A percentile compares a stretch with the other conserved stretches of the same genome.
Evolutionary conservation across 1,140 invertebrate genomes (phyloP).

Genomic region (Chlorops oryzae): DNA sequence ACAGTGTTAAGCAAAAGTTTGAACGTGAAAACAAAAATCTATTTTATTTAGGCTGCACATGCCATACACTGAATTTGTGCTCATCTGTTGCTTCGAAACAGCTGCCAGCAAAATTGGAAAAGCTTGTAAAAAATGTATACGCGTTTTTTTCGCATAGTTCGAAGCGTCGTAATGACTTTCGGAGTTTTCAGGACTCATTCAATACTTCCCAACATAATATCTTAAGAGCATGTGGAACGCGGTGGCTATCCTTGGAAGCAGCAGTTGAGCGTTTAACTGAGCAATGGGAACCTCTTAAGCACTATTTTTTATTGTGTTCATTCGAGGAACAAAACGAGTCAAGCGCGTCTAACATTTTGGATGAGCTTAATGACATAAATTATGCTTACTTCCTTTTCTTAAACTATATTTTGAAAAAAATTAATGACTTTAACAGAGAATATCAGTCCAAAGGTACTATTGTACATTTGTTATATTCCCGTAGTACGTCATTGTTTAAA

Average conservation of each 20-base stretch:
- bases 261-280: not conserved
- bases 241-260: not conserved
- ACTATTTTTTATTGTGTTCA: not conserved
- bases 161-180: not conserved
- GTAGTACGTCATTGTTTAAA: too few relatives aligned
- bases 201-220: not conserved
- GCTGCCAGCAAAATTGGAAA: not conserved
- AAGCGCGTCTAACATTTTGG: not conserved
- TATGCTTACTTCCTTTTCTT: not conserved
- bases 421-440: not conserved
- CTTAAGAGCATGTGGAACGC: not conserved
- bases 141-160: not conserved
- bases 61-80: not conserved
- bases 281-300: not conserved
- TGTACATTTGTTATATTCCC: too few relatives aligned
- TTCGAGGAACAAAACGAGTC: not conserved
- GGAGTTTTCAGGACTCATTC: not conserved
- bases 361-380: not conserved
- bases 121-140: not conserved
- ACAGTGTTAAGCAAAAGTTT: not conserved
- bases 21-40: not conserved
- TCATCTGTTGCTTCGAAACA: not conserved
- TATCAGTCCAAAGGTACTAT: not conserved
- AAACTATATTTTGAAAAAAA: not conserved
- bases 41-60: not conserved